A percentile compares a stretch with the other conserved stretches of the same genome.
Conservation (phyloP, 2,113 vertebrate species). For the Alectura lathami region DNA sequence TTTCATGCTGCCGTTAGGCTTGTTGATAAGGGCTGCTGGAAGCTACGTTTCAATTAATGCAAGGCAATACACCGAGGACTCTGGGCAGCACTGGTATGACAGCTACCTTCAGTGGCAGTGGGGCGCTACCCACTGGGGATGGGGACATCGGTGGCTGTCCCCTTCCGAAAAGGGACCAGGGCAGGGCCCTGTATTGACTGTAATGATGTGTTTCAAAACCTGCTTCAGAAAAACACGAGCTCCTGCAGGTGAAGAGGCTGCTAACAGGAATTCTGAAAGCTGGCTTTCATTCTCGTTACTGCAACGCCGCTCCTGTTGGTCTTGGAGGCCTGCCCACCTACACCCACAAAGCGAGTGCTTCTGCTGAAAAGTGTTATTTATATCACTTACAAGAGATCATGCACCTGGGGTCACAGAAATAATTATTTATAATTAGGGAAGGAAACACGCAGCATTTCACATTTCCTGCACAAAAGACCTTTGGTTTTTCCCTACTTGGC, state of each 20-base stretch:
- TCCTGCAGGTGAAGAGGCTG: background rate
- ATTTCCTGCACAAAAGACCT: background rate
- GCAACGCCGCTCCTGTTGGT: background rate
- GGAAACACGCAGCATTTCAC: background rate
- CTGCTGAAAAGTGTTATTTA: background rate
- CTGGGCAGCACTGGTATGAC: background rate
- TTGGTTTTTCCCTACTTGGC: background rate
- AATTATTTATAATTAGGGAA: background rate
- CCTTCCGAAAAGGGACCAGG: background rate
- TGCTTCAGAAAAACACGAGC: background rate
- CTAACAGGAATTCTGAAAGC: background rate
- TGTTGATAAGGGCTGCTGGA: conserved; percentile 9
- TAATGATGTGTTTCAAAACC: background rate
- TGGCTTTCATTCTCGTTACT: background rate
- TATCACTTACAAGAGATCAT: background rate
- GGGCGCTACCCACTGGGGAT: background rate
- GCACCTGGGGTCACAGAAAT: background rate
- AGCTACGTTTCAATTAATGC: conserved; percentile 49
- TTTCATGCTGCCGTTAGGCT: background rate
- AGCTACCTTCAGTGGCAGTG: background rate
- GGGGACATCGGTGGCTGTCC: background rate
- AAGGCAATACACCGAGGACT: background rate
- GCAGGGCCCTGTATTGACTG: background rate
- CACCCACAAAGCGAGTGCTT: background rate
- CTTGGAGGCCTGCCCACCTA: background rate